These are phyloP conservation scores for Mamestra brassicae DNA, from an alignment of 2,888 invertebrate species.

Conservation along the genomic window DNA sequence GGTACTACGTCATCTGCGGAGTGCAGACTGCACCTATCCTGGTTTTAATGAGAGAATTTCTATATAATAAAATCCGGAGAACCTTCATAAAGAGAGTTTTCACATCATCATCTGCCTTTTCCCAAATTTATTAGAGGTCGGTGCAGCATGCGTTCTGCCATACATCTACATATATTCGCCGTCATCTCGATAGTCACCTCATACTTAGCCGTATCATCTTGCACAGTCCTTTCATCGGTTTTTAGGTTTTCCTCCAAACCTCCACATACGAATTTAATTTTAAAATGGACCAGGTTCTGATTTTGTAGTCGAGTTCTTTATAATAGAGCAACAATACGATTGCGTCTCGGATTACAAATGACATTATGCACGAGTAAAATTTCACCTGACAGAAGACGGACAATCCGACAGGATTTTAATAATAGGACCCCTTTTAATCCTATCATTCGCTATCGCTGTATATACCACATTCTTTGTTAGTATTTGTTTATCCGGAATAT, in stretches of 20 bases:
- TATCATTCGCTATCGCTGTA: not conserved
- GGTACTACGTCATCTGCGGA: not conserved
- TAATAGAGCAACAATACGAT: not conserved
- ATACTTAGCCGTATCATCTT: too few relatives aligned
- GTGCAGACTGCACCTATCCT: conserved; percentile 10
- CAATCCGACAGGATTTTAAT: conserved; percentile 3
- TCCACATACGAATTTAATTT: not conserved
- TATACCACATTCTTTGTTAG: not conserved
- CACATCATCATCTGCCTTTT: not conserved
- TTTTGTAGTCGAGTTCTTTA: not conserved
- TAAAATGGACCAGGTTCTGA: too few relatives aligned
- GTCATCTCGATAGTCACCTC: not conserved
- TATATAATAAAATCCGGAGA: not conserved
- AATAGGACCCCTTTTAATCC: not conserved
- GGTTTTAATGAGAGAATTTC: not conserved
- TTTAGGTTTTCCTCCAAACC: too few relatives aligned
- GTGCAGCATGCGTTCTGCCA: not conserved
- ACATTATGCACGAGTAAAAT: not conserved
- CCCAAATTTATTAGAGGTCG: not conserved
- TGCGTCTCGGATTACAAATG: not conserved
- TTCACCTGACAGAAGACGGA: not conserved
- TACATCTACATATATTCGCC: not conserved
- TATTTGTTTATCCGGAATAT: conserved; percentile 22
- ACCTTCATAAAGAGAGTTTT: not conserved
- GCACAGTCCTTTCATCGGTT: not conserved